Conservation (phyloP, 1,140 invertebrate species). For the Drosophila jambulina region DNA sequence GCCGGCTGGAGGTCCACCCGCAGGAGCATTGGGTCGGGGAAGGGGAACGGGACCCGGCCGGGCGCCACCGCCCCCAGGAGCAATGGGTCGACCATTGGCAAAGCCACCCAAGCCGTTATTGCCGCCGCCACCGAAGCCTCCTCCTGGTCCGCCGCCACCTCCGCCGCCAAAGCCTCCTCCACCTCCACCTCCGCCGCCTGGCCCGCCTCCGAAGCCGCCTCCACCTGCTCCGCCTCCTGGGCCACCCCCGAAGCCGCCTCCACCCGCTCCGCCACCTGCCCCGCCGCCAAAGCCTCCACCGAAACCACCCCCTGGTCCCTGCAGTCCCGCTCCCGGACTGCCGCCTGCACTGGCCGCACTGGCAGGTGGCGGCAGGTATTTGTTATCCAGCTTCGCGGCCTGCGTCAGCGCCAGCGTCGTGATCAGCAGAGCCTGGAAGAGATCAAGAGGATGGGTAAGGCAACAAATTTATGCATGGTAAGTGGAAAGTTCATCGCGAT, state of each 20-base stretch:
- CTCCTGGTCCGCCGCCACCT: slow-evolving; percentile 26
- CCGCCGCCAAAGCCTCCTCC: slow-evolving; percentile 65
- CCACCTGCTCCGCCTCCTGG: slow-evolving; percentile 57
- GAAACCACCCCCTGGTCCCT: slow-evolving; percentile 66
- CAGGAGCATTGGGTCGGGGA: slow-evolving; percentile 40
- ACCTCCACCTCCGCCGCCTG: slow-evolving; percentile 72
- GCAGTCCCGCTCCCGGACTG: slow-evolving; percentile 78
- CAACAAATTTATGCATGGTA: slow-evolving; percentile 43
- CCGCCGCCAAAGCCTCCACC: slow-evolving; percentile 52
- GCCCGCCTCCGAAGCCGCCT: slow-evolving; percentile 54
- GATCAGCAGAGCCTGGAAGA: slow-evolving; percentile 74
- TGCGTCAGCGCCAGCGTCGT: slow-evolving; percentile 60
- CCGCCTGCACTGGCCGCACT: slow-evolving; percentile 75
- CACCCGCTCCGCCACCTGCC: slow-evolving; percentile 51
- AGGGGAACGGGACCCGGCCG: slow-evolving; percentile 18
- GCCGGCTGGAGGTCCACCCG: slow-evolving; percentile 50
- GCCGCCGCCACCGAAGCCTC: slow-evolving; percentile 66
- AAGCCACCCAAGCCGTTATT: slow-evolving; percentile 79
- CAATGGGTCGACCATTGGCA: slow-evolving; percentile 64
- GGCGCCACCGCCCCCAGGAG: slow-evolving; percentile 17
- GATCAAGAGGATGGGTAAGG: slow-evolving; percentile 13
- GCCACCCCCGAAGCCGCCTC: slow-evolving; percentile 60
- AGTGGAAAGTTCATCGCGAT: slow-evolving; percentile 59
- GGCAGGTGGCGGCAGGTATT: slow-evolving; percentile 85
- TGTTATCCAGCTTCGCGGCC: slow-evolving; percentile 85